phyloP scores from a whole-genome alignment of 2,797 vertebrate genomes.

The Cephalopachus bancanus region DNA sequence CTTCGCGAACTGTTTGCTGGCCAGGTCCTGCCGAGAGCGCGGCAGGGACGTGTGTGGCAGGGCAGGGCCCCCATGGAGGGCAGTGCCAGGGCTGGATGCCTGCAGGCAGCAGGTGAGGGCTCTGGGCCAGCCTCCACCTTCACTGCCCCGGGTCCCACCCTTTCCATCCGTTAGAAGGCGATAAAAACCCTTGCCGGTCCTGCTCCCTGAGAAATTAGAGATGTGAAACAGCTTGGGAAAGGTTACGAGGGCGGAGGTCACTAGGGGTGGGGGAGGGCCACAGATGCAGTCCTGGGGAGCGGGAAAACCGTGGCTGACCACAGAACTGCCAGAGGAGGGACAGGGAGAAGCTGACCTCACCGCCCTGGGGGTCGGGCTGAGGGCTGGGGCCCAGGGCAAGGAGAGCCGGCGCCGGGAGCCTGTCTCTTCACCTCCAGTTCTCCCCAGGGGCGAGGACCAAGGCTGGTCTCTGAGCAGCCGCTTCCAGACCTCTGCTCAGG shows the following conservation, averaged over 20 bases:
- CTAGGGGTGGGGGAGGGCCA: not conserved
- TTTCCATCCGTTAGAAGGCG: not conserved
- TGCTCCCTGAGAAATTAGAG: not conserved
- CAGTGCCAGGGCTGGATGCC: not conserved
- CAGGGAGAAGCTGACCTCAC: too few relatives aligned
- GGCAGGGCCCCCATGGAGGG: not conserved
- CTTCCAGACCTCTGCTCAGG: not conserved
- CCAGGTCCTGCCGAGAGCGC: not conserved
- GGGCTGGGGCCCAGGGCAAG: too few relatives aligned
- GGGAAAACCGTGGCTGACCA: not conserved
- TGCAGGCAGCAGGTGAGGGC: not conserved
- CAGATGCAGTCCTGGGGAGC: not conserved
- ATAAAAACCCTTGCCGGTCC: not conserved
- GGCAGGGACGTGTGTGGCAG: not conserved
- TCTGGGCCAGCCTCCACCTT: not conserved
- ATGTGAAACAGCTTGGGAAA: not conserved
- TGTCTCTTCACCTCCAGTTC: not conserved
- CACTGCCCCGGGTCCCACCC: not conserved
- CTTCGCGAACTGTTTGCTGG: constrained; percentile 39
- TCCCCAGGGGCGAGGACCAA: not conserved
- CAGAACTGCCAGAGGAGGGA: not conserved
- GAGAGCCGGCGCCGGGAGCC: too few relatives aligned
- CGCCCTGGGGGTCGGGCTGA: too few relatives aligned
- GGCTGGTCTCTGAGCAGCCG: not conserved
- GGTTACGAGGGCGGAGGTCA: constrained; percentile 55